A percentile compares a stretch with the other conserved stretches of the same genome.
Evolutionary conservation across 2,888 invertebrate genomes (phyloP).

Genomic region (Drosophila paracracens): DNA sequence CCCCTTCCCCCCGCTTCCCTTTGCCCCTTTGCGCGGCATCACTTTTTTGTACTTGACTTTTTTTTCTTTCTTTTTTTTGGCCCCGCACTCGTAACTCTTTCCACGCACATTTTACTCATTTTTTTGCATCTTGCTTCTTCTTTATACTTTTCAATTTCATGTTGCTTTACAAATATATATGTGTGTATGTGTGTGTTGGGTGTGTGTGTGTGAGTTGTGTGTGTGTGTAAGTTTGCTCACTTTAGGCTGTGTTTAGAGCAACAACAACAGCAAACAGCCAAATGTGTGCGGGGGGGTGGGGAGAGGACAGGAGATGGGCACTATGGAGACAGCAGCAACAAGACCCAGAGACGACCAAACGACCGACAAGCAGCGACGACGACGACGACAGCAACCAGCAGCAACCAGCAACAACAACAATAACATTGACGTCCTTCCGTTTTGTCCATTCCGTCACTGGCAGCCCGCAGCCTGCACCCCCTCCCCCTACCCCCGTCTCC

Average conservation of each 20-base stretch:
- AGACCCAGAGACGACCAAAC: constrained; percentile 31
- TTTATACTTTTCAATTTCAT: constrained; percentile 30
- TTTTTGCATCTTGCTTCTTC: constrained; percentile 1
- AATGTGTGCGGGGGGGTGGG: background rate
- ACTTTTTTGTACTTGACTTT: constrained; percentile 11
- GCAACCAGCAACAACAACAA: constrained; percentile 7
- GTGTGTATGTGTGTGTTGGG: background rate
- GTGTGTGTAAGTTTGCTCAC: constrained; percentile 45
- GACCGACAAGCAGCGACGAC: background rate
- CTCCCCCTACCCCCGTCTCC: background rate
- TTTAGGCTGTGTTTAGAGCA: constrained; percentile 23
- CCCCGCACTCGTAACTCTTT: constrained; percentile 3
- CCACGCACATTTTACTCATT: background rate
- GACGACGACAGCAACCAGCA: background rate
- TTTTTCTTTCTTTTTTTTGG: no score
- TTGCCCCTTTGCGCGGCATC: background rate
- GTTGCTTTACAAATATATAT: constrained; percentile 32
- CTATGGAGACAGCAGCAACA: constrained; percentile 18
- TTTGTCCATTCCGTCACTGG: constrained; percentile 38
- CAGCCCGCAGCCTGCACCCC: background rate
- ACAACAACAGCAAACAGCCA: constrained; percentile 1
- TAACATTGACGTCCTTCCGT: constrained; percentile 46
- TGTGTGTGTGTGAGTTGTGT: background rate
- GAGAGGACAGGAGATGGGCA: background rate
- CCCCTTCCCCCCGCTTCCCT: background rate